Percentiles rank a stretch among this genome's conserved stretches.
phyloP scores from a whole-genome alignment of 2,113 vertebrate genomes.

The Lycaon pictus region DNA sequence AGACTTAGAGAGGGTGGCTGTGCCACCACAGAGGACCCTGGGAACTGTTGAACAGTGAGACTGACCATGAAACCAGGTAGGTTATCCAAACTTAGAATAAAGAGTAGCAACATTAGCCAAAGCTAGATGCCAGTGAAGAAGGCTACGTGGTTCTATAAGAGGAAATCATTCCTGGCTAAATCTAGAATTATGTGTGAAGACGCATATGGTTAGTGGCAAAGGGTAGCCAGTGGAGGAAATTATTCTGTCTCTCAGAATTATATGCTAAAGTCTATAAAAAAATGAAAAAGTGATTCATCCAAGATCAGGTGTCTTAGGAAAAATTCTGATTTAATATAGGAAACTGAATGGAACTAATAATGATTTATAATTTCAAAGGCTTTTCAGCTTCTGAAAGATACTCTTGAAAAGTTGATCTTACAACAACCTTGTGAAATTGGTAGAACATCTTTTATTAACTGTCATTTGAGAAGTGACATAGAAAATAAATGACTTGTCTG shows the following conservation, averaged over 20 bases:
- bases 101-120: background rate
- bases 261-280: background rate
- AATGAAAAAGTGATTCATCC: background rate
- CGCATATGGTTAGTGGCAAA: background rate
- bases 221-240: background rate
- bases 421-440: background rate
- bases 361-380: background rate
- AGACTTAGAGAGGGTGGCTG: background rate
- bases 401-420: background rate
- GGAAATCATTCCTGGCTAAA: background rate
- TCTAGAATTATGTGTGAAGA: background rate
- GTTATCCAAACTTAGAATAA: slow-evolving; percentile 15
- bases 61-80: background rate
- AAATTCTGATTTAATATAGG: slow-evolving; percentile 19
- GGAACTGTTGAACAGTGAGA: background rate
- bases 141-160: background rate
- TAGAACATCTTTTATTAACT: background rate
- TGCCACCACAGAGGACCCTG: background rate
- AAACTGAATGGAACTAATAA: background rate
- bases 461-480: slow-evolving; percentile 5
- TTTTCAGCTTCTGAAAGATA: background rate
- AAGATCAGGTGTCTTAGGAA: slow-evolving; percentile 2
- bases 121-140: background rate
- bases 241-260: background rate
- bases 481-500: slow-evolving; percentile 8